Evolutionary conservation across 2,113 vertebrate species (phyloP).

Genomic region (Nannobrachium achirus): DNA sequence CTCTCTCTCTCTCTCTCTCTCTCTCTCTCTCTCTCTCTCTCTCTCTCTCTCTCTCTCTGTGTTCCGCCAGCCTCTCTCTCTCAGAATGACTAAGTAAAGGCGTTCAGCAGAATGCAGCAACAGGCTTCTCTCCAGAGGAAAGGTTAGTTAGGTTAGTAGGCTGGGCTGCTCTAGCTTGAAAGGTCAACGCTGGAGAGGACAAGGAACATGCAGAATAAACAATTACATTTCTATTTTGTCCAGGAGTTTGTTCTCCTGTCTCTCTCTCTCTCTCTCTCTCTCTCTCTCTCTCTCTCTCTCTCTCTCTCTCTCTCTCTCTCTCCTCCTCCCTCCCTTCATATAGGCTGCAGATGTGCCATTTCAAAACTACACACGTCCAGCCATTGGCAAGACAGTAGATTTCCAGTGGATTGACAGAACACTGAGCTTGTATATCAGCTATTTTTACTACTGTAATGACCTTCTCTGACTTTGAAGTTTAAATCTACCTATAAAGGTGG

Average conservation of each 20-base stretch:
- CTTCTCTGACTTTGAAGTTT: too few relatives aligned
- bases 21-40: constrained; percentile 63
- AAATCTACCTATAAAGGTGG: too few relatives aligned
- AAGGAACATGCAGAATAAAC: constrained; percentile 50
- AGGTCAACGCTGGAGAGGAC: constrained; percentile 62
- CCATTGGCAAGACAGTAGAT: too few relatives aligned
- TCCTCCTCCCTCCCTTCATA: not conserved
- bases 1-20: constrained; percentile 45
- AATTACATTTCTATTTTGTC: constrained; percentile 56
- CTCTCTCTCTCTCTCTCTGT: constrained; percentile 45
- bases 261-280: constrained; percentile 6
- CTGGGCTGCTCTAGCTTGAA: constrained; percentile 63
- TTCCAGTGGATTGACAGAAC: too few relatives aligned
- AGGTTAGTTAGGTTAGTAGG: constrained; percentile 68
- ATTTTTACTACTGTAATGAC: too few relatives aligned
- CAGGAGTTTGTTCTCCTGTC: constrained; percentile 46
- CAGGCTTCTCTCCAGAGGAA: constrained; percentile 29
- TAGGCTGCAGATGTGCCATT: too few relatives aligned
- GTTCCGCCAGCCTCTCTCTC: too few relatives aligned
- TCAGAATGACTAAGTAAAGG: constrained; percentile 71
- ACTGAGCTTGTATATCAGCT: too few relatives aligned
- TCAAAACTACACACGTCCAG: too few relatives aligned
- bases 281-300: not conserved
- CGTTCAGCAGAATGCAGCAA: too few relatives aligned
- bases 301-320: not conserved